Evolutionary conservation across 2,888 invertebrate species (phyloP).

Genomic region (Drosophila paucipuncta): DNA sequence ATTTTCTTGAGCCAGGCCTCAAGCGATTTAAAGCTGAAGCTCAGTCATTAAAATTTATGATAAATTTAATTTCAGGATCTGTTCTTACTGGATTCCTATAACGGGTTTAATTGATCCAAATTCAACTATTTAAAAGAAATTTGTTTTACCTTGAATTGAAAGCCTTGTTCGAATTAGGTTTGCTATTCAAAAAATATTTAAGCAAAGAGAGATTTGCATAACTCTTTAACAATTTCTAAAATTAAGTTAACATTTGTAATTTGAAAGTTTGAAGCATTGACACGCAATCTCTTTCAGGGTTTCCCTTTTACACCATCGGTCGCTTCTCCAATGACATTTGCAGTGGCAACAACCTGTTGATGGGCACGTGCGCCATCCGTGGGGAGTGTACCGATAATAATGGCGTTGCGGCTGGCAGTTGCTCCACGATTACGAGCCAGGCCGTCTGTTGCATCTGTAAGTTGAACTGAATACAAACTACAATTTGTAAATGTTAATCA

Average conservation of each 20-base stretch:
- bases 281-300: constrained; percentile 84
- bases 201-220: background rate
- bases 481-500: background rate
- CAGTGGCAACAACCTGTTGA: constrained; percentile 88
- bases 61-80: background rate
- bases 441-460: constrained; percentile 94
- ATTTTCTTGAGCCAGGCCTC: background rate
- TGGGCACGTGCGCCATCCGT: constrained; percentile 92
- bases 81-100: background rate
- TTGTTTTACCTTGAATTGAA: background rate
- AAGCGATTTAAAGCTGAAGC: no score
- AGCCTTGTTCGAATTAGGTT: background rate
- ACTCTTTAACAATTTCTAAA: background rate
- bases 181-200: background rate
- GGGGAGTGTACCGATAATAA: constrained; percentile 90
- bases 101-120: background rate
- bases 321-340: constrained; percentile 91
- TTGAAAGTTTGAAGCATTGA: background rate
- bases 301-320: constrained; percentile 91
- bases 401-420: constrained; percentile 90
- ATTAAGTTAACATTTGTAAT: background rate
- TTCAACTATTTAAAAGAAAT: background rate
- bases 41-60: background rate
- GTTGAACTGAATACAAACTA: constrained; percentile 68
- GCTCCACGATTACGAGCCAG: constrained; percentile 88